These are phyloP conservation scores for Neogale vison DNA, from an alignment of 2,113 vertebrate species.

Conservation along the genomic window DNA sequence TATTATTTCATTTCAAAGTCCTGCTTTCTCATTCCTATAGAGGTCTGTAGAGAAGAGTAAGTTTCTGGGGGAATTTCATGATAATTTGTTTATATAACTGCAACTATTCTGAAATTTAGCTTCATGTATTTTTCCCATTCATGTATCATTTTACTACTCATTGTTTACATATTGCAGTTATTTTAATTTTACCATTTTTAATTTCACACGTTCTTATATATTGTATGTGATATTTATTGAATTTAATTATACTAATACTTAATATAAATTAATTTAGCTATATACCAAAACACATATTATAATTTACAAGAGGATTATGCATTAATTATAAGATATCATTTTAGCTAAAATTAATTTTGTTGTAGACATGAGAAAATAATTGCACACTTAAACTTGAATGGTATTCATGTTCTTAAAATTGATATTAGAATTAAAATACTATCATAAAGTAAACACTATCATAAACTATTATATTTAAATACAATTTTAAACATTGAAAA, in stretches of 20 bases:
- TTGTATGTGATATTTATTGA: background rate
- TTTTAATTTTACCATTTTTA: background rate
- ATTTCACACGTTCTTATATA: background rate
- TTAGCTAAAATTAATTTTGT: background rate
- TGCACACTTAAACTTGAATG: background rate
- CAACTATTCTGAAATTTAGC: background rate
- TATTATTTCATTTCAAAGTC: background rate
- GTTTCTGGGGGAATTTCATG: background rate
- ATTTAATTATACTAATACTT: background rate
- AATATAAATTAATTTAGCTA: background rate
- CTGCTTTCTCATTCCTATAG: background rate
- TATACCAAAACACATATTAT: background rate
- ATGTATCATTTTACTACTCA: background rate
- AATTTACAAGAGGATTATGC: background rate
- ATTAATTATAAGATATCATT: background rate
- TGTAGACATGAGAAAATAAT: background rate
- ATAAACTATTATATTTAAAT: background rate
- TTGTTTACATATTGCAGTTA: background rate
- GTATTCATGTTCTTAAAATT: background rate
- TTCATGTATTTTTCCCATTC: background rate
- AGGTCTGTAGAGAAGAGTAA: background rate
- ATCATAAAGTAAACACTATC: background rate
- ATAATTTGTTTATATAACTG: background rate
- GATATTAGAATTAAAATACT: background rate
- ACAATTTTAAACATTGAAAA: background rate